Percentiles rank a stretch among this genome's conserved stretches.
Conservation (phyloP, 2,888 invertebrate species). For the Anoplius nigerrimus region DNA sequence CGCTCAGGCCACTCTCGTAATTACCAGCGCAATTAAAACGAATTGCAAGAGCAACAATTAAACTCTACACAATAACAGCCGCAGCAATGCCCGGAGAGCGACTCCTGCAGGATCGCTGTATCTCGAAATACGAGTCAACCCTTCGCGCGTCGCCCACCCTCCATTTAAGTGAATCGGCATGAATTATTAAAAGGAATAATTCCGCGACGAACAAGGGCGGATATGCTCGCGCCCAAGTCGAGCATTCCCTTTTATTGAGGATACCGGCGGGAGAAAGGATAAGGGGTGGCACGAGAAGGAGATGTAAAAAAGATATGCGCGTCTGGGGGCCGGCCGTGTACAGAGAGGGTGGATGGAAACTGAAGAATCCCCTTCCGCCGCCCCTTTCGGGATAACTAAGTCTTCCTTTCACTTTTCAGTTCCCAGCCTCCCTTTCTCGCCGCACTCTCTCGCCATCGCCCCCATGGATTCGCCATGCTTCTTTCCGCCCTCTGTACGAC, state of each 20-base stretch:
- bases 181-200: too few relatives aligned
- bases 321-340: constrained; percentile 33
- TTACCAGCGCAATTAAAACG: too few relatives aligned
- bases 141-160: too few relatives aligned
- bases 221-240: too few relatives aligned
- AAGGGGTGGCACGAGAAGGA: neutral
- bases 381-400: constrained; percentile 59
- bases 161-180: too few relatives aligned
- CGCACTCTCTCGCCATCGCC: constrained; percentile 9
- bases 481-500: constrained; percentile 16
- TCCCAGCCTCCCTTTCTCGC: constrained; percentile 24
- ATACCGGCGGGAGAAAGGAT: neutral
- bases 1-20: too few relatives aligned
- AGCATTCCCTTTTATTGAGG: constrained; percentile 34
- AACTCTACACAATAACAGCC: too few relatives aligned
- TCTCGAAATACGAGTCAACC: too few relatives aligned
- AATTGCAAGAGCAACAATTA: too few relatives aligned
- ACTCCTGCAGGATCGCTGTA: too few relatives aligned
- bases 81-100: too few relatives aligned
- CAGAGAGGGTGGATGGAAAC: constrained; percentile 35
- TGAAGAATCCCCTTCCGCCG: constrained; percentile 50
- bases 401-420: constrained; percentile 49
- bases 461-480: constrained; percentile 29
- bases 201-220: too few relatives aligned
- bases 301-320: constrained; percentile 43